Conservation (phyloP, 2,797 vertebrate species). For the Phyllotis vaccarum region DNA sequence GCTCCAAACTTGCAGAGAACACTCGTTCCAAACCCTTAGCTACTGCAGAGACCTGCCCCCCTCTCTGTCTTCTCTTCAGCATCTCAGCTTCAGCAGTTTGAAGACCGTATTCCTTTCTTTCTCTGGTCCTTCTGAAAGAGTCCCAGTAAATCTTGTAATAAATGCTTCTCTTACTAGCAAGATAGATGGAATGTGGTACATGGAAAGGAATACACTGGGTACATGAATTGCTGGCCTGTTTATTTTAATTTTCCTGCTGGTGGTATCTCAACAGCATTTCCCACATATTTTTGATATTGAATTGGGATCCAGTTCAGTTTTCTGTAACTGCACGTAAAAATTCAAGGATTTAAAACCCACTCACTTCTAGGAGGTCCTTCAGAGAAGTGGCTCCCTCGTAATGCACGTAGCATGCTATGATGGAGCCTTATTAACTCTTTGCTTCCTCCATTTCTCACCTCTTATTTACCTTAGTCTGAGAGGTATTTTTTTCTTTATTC, state of each 20-base stretch:
- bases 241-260: neutral
- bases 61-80: neutral
- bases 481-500: neutral
- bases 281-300: slow-evolving; percentile 27
- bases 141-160: neutral
- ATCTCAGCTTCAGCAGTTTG: neutral
- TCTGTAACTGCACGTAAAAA: slow-evolving; percentile 37
- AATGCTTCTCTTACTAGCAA: neutral
- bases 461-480: neutral
- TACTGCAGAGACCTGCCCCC: neutral
- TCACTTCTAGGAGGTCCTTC: neutral
- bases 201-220: neutral
- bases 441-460: neutral
- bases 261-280: neutral
- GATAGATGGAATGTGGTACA: neutral
- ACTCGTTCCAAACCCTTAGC: neutral
- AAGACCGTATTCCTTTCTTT: neutral
- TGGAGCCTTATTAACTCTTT: neutral
- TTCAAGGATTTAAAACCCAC: neutral
- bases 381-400: neutral
- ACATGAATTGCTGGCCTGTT: neutral
- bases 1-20: neutral
- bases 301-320: neutral
- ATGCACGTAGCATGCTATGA: neutral
- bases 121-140: neutral